Percentiles rank a stretch among this genome's conserved stretches.
Evolutionary conservation across 2,888 invertebrate genomes (phyloP).

Genomic region (Corbicula japonica): DNA sequence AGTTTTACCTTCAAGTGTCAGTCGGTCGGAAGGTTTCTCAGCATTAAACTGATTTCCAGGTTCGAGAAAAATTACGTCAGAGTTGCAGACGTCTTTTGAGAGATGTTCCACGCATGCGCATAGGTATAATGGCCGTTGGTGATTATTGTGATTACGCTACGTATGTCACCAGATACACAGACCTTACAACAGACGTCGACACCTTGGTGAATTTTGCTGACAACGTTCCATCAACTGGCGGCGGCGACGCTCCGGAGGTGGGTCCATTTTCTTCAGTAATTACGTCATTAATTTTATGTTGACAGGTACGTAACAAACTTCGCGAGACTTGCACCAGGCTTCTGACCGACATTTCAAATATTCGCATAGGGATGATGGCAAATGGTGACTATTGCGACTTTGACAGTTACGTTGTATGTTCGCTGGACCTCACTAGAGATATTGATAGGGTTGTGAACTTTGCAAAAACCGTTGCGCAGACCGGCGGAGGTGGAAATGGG

Average conservation of each 20-base stretch:
- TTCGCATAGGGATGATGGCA: slow-evolving; percentile 83
- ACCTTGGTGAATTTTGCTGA: slow-evolving; percentile 76
- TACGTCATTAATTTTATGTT: slow-evolving; percentile 6
- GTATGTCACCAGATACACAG: slow-evolving; percentile 76
- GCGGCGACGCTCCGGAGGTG: slow-evolving; percentile 84
- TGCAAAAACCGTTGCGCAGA: slow-evolving; percentile 70
- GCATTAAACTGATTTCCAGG: slow-evolving; percentile 64
- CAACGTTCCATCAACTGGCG: slow-evolving; percentile 75
- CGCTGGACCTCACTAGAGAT: slow-evolving; percentile 78
- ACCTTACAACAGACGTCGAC: slow-evolving; percentile 81
- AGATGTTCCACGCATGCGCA: slow-evolving; percentile 81
- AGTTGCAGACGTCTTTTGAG: slow-evolving; percentile 76
- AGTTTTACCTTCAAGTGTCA: too few species aligned
- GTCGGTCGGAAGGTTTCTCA: too few species aligned
- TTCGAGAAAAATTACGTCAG: slow-evolving; percentile 76
- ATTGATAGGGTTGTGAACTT: slow-evolving; percentile 77
- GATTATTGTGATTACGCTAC: slow-evolving; percentile 81
- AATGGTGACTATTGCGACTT: slow-evolving; percentile 84
- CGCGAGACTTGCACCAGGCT: slow-evolving; percentile 76
- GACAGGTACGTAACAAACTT: slow-evolving; percentile 78
- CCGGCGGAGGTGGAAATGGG: slow-evolving; percentile 81
- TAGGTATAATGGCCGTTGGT: slow-evolving; percentile 83
- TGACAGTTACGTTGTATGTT: slow-evolving; percentile 72
- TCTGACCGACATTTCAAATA: slow-evolving; percentile 78
- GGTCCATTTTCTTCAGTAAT: slow-evolving; percentile 14